These are phyloP conservation scores for Lepus townsendii DNA, from an alignment of 2,797 vertebrate species.

Conservation along the genomic window DNA sequence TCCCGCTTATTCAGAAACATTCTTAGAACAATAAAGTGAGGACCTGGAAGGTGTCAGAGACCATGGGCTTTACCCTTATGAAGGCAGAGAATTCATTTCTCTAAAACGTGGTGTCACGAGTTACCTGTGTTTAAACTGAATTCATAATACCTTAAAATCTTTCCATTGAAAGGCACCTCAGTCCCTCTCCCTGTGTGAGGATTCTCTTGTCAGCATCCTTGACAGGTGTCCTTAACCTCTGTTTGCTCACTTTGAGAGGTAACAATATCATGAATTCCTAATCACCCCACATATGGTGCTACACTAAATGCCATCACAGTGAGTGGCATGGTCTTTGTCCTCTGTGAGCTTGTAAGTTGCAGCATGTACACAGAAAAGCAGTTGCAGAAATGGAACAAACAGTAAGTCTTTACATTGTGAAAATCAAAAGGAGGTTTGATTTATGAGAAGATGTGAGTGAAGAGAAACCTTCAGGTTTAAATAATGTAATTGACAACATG, in stretches of 20 bases:
- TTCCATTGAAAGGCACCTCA: background rate
- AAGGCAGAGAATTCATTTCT: background rate
- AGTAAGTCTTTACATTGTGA: background rate
- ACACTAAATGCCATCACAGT: background rate
- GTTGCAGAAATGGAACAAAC: background rate
- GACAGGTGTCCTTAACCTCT: background rate
- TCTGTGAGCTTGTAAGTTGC: background rate
- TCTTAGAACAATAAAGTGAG: background rate
- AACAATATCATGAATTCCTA: background rate
- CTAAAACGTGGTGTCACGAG: background rate
- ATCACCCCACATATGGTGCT: no score
- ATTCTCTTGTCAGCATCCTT: background rate
- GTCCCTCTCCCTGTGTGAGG: background rate
- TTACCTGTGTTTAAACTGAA: background rate
- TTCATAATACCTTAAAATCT: background rate
- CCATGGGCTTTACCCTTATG: background rate
- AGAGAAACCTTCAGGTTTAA: background rate
- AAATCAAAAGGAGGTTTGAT: conserved; percentile 19
- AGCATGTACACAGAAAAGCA: background rate
- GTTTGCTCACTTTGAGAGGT: background rate
- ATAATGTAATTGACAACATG: background rate
- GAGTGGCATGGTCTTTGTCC: background rate
- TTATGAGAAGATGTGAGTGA: background rate
- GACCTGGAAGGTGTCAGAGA: background rate
- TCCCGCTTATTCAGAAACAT: background rate